Conservation (phyloP, 2,113 vertebrate species). For the Phylloscopus trochilus region DNA sequence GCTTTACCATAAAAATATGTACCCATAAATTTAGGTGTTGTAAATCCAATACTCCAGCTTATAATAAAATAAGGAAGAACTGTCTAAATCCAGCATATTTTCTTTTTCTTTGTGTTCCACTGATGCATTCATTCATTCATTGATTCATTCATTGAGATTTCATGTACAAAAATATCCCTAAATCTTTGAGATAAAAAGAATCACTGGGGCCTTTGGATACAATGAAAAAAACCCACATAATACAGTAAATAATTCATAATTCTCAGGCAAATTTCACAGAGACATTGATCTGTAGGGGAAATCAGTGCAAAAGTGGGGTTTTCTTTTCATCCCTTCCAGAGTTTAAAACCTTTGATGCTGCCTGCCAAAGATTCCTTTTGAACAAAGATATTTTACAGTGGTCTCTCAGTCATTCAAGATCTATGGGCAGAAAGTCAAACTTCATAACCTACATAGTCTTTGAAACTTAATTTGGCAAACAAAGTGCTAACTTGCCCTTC, state of each 20-base stretch:
- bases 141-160: slow-evolving; percentile 28
- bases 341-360: slow-evolving; percentile 56
- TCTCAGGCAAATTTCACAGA: slow-evolving; percentile 53
- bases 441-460: slow-evolving; percentile 65
- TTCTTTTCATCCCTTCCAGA: slow-evolving; percentile 66
- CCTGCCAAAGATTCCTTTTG: slow-evolving; percentile 63
- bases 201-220: neutral
- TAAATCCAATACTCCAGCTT: slow-evolving; percentile 24
- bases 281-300: slow-evolving; percentile 34
- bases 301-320: slow-evolving; percentile 53
- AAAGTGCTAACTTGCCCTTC: slow-evolving; percentile 63
- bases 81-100: neutral
- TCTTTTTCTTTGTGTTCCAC: neutral
- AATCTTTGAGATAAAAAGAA: slow-evolving; percentile 37
- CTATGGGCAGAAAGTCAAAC: slow-evolving; percentile 58
- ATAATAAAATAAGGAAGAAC: slow-evolving; percentile 32
- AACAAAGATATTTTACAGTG: slow-evolving; percentile 61
- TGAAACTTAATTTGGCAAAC: slow-evolving; percentile 75
- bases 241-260: slow-evolving; percentile 42
- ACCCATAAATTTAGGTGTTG: slow-evolving; percentile 39
- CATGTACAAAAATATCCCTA: slow-evolving; percentile 35
- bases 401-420: slow-evolving; percentile 66
- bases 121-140: neutral
- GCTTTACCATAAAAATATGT: slow-evolving; percentile 47
- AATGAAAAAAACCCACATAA: neutral